Base-by-base conservation (phyloP, 2,113 vertebrate species). In the Speoplatyrhinus poulsoni region DNA sequence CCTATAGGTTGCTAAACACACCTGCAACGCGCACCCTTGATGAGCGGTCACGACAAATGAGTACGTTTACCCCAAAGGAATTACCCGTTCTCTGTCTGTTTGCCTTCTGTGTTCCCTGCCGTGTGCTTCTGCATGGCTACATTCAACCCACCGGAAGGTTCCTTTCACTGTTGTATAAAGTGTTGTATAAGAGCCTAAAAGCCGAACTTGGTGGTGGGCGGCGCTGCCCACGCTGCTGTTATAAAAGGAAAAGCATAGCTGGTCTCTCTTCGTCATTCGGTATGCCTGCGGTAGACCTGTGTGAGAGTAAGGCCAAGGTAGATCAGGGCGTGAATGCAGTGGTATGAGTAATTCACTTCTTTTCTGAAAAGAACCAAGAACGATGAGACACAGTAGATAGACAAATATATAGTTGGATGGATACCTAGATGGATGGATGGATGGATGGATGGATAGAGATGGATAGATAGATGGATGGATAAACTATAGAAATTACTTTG, bases 241-340 rank as follows among this genome's bases (percentile, higher is more conserved):
- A 69, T 55, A 66, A 75, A 76, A 83, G 67, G 64, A 80, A 7
- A 61, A 4, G 33, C 15, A 70, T 73, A 81, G 75, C 79, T 80
- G 77, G 55, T 79, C 82, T 69, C 26, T 26, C 79, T 65, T 85
- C 69, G 81, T 85, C 82, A 82, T 69, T 78, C 80, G 80, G 81
- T 76, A 73, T 80, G 33, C 16, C 68, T 73, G 78, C 76, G 60
- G 76, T 50, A 66, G 66, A 67, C 76, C 58, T 60, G 65, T 12
- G 11, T 58, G 65, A 82, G 65, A 82, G 65, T 1, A 52, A 82
- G 69, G 73, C 76, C 79, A 73, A 82, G 80, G 80, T 83, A 83
- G 80, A 84, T 81, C 81, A 78, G 76, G 78, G 84, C 46, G 59
- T 46, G 67, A 82, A 76, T 71, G 81, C 80, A 84, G 79, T 79